A percentile compares a stretch with the other conserved stretches of the same genome.
Evolutionary conservation across 2,113 vertebrate species (phyloP).

Genomic region (Sakesphorus luctuosus): DNA sequence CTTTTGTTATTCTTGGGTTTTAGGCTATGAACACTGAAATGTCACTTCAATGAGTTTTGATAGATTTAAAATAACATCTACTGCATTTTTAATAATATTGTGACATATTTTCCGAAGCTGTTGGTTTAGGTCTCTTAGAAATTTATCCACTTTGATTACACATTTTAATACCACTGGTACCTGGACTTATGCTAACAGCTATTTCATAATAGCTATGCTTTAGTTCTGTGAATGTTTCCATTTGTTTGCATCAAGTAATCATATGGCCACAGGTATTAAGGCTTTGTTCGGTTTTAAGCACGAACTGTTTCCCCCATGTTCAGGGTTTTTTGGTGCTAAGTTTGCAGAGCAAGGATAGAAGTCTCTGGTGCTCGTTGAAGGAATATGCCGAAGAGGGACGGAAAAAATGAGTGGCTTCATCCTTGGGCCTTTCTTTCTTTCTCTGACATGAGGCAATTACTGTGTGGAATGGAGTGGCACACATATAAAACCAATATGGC

Average conservation of each 20-base stretch:
- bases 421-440: neutral
- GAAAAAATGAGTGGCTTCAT: neutral
- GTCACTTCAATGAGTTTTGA: neutral
- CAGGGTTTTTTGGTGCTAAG: neutral
- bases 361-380: neutral
- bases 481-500: fast-evolving
- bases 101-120: neutral
- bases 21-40: neutral
- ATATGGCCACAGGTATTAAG: neutral
- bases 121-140: neutral
- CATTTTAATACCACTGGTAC: fast-evolving
- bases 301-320: neutral
- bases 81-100: neutral
- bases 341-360: neutral
- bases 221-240: neutral
- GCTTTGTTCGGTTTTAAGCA: neutral
- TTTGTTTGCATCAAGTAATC: neutral
- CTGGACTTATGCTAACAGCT: neutral
- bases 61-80: neutral
- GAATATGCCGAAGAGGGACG: neutral
- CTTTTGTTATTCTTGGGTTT: neutral
- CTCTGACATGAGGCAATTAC: neutral
- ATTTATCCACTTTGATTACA: neutral
- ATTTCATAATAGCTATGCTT: neutral
- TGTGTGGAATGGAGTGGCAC: neutral